Evolutionary conservation across 2,888 invertebrate species (phyloP), one percentile per base, ranked within the genome.

Genomic region (Mamestra brassicae): DNA sequence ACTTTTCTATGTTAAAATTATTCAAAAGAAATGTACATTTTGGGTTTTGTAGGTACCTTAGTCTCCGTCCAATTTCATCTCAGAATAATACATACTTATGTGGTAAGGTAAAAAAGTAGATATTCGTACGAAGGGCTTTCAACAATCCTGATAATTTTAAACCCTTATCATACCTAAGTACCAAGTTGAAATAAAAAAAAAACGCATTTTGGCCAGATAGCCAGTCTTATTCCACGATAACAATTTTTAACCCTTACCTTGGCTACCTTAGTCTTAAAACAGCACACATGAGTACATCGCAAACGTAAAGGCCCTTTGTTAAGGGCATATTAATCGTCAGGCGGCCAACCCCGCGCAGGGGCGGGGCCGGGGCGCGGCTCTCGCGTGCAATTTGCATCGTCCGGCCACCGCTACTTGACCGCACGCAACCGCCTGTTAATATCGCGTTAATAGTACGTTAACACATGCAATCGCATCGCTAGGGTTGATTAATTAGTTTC

Each of bases 331-430:
- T 85, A 87, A 88, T 85, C 67, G 88, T 63, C 78, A 54, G 72
- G 17, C 71, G 74, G 69, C 87, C 87, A 87, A 85, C 87, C 86
- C 85, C 80, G 80, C 38, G 80, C 58, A 66, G 63, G 87, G 87
- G 87, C 87, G 87, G 79, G 81, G 84, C 82, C 5, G 17, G 74
- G 88, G 86, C 86, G 87, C 88, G 88, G 86, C 82, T 70, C 72
- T 85, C 74, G 85, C 87, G 76, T 84, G 88, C 89, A 83, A 88
- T 85, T 87, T 88, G 89, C 89, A 89, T 89, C 80, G 80, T 67
- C 74, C 71, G 71, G 78, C 83, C 77, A 83, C 74, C 76, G 79
- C 86, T 81, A 79, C 85, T 71, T 84, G 88, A 80, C 82, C 84
- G 84, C 89, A 89, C 88, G 88, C 89, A 73, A 86, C 52, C 74